A percentile compares a stretch with the other conserved stretches of the same genome.
Conservation (phyloP, 1,140 invertebrate genomes). For the Lucilia cuprina region DNA sequence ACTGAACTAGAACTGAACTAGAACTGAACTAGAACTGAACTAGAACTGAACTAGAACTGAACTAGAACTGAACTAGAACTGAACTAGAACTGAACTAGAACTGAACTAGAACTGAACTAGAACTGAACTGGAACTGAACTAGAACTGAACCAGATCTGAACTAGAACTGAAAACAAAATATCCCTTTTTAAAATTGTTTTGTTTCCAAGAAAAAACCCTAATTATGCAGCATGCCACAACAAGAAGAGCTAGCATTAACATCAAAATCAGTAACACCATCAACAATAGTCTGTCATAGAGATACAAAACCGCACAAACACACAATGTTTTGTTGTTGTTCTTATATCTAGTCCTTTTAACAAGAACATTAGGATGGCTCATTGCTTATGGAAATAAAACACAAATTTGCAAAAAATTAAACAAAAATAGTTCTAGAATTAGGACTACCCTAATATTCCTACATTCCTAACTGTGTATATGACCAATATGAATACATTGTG, state of each 20-base stretch:
- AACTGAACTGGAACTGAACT: background rate
- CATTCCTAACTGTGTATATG: background rate
- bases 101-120: background rate
- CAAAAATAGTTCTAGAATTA: too few relatives aligned
- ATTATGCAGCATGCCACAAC: background rate
- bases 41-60: too few relatives aligned
- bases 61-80: too few relatives aligned
- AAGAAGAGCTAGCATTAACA: background rate
- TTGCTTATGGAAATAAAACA: background rate
- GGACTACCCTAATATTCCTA: too few relatives aligned
- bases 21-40: too few relatives aligned
- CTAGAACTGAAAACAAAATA: too few relatives aligned
- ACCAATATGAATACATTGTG: background rate
- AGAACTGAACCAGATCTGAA: too few relatives aligned
- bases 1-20: too few relatives aligned
- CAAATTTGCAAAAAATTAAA: background rate
- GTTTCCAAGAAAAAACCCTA: too few relatives aligned
- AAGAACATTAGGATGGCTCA: too few relatives aligned
- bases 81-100: too few relatives aligned
- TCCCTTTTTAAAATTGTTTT: too few relatives aligned
- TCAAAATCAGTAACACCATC: background rate
- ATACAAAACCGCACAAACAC: background rate
- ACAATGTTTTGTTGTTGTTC: background rate
- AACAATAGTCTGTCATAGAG: background rate
- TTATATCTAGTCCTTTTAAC: background rate